phyloP scores from a whole-genome alignment of 2,888 invertebrate genomes.

The Escarpia spicata region DNA sequence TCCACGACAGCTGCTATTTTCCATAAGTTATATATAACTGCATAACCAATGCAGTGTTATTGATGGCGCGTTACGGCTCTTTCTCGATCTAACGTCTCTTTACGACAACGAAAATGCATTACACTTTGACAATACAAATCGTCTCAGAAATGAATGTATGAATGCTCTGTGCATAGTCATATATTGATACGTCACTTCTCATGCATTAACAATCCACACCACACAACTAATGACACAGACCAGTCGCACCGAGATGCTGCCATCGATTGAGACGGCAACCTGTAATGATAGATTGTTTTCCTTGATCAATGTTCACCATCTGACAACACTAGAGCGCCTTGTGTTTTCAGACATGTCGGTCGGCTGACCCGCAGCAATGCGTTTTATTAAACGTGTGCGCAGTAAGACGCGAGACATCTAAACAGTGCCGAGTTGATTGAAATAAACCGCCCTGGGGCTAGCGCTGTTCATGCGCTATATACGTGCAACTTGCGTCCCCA shows the following conservation, averaged over 20 bases:
- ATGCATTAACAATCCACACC: not conserved
- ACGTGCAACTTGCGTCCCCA: no score
- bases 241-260: not conserved
- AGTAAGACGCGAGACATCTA: not conserved
- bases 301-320: not conserved
- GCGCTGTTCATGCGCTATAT: not conserved
- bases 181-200: not conserved
- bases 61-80: not conserved
- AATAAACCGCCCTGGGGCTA: not conserved
- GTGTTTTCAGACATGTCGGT: not conserved
- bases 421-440: not conserved
- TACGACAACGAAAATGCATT: not conserved
- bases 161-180: not conserved
- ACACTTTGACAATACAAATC: not conserved
- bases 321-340: not conserved
- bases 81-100: not conserved
- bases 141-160: not conserved
- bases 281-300: conserved; percentile 3
- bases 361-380: not conserved
- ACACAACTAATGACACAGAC: not conserved
- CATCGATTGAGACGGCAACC: not conserved
- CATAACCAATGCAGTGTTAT: no score
- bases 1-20: no score
- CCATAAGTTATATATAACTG: no score
- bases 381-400: not conserved